Evolutionary conservation across 2,888 invertebrate genomes (phyloP), one percentile per base, ranked within the genome.

Genomic region (Aleiodes alternator): DNA sequence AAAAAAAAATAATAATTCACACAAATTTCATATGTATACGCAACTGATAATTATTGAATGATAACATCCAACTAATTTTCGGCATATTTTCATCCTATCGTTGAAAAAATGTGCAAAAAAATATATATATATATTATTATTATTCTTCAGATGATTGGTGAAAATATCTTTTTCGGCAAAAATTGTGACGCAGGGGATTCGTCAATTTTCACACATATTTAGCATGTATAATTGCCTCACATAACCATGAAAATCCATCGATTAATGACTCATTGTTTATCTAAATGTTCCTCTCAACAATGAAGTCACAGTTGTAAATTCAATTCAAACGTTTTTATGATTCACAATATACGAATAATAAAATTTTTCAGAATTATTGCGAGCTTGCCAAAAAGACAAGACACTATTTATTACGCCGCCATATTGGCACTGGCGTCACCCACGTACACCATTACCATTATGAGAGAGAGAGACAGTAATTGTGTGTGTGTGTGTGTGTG

Each of bases 351-450:
- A 4, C 34, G 14, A 11, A 50, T 34, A 23, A 29, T 29, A 31
- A 68, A 61, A 53, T 34, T 34, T 71, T 6, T 6, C 3, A 38
- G 29, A 51, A 74, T 56, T 29, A 57, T 14, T 53, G 50, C 31
- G 43, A 51, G 70, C 72, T 75, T 61, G 34, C 69, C 68, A 29
- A 55, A 23, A 70, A 76, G 56, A 55, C 70, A 73, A 75, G 73
- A 75, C 74, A 78, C 66, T 70, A 79, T 77, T 76, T 79, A 74
- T 76, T 75, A 75, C 75, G 77, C 72, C 78, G 80, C 80, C 80
- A 81, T 81, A 75, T 81, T 81, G 77, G 57, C 68, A 64, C 43
- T 64, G 43, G 64, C 64, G 64, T 64, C 64, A 48, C 64, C 48
- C 64, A 64, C 64, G 64, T 64, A 64, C 48, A 64, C 64, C 64